Conservation (phyloP, 1,140 invertebrate species). For the Arctopsyche grandis region DNA sequence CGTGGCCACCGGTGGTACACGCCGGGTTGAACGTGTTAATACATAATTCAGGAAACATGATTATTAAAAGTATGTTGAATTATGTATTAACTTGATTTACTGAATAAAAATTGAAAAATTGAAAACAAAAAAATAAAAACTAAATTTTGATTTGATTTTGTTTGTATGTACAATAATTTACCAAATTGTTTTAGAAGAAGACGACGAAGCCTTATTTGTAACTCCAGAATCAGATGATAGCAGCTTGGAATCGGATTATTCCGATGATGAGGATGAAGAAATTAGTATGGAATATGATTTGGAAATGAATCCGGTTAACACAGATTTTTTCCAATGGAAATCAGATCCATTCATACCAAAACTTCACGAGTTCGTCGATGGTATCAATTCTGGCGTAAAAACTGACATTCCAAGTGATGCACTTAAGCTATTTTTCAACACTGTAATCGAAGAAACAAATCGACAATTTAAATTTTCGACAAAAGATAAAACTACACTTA, state of each 20-base stretch:
- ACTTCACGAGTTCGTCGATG: not conserved
- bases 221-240: constrained; percentile 9
- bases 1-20: no score
- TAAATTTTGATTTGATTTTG: no score
- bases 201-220: not conserved
- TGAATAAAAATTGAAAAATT: no score
- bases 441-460: not conserved
- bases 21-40: no score
- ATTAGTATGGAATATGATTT: not conserved
- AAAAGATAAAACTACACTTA: no score
- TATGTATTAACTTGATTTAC: no score
- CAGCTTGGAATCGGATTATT: not conserved
- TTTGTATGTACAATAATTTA: no score
- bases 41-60: no score
- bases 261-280: not conserved
- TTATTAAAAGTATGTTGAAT: no score
- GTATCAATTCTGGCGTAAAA: constrained; percentile 5
- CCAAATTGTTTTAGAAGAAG: no score
- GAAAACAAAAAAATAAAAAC: not conserved
- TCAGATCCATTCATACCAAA: not conserved
- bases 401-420: not conserved
- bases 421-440: not conserved
- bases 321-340: constrained; percentile 12
- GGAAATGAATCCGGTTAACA: not conserved
- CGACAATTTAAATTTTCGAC: constrained; percentile 12